phyloP scores from a whole-genome alignment of 2,797 vertebrate species.

The Prunella strophiata region DNA sequence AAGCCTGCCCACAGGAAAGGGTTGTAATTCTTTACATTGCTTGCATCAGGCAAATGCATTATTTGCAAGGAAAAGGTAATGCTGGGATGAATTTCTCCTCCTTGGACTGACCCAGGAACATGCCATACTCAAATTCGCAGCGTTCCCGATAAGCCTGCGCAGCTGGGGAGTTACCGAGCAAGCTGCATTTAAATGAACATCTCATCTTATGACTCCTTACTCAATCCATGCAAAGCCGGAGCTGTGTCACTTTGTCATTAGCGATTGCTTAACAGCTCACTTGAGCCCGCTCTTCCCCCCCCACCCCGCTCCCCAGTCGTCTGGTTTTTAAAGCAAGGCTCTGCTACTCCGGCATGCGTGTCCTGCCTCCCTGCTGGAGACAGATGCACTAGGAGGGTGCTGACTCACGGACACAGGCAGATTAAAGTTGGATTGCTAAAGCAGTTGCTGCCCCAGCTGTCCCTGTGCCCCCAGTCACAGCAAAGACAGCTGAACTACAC shows the following conservation, averaged over 20 bases:
- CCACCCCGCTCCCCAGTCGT: not conserved
- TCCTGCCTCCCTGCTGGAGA: slow-evolving; percentile 26
- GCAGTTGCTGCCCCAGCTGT: slow-evolving; percentile 69
- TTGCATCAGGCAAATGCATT: not conserved
- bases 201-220: slow-evolving; percentile 28
- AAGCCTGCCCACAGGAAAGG: not conserved
- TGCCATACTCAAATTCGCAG: not conserved
- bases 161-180: not conserved
- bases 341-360: not conserved
- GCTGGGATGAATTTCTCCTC: not conserved
- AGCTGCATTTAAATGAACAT: slow-evolving; percentile 13
- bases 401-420: slow-evolving; percentile 58
- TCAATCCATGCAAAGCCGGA: slow-evolving; percentile 9
- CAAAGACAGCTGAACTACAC: slow-evolving; percentile 41
- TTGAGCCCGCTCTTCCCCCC: not conserved
- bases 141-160: not conserved
- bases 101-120: not conserved
- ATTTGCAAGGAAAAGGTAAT: not conserved
- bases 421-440: slow-evolving; percentile 45
- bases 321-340: not conserved
- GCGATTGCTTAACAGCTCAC: slow-evolving; percentile 48
- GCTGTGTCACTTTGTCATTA: slow-evolving; percentile 47
- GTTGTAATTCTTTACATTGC: not conserved
- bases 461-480: slow-evolving; percentile 51
- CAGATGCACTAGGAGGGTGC: slow-evolving; percentile 61